These are phyloP conservation scores for Sturmia bella DNA, from an alignment of 2,888 invertebrate genomes.

Conservation along the genomic window DNA sequence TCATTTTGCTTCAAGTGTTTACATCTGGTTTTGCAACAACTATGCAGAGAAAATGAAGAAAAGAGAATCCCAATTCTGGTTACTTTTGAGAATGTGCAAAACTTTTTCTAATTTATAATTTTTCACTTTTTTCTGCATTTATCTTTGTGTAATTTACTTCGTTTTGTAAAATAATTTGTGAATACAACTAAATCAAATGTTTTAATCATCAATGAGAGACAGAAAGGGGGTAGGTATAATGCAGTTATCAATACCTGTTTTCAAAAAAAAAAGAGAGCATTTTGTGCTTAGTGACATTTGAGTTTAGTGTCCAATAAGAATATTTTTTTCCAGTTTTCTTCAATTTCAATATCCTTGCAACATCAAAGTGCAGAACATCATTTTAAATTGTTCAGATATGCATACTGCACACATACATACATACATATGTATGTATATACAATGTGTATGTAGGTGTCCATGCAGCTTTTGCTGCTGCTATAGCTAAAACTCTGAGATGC, in stretches of 20 bases:
- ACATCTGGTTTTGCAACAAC: slow-evolving; percentile 60
- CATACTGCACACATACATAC: neutral
- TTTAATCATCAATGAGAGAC: slow-evolving; percentile 30
- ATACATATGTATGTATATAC: neutral
- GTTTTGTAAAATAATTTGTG: slow-evolving; percentile 16
- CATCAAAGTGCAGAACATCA: slow-evolving; percentile 9
- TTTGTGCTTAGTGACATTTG: neutral
- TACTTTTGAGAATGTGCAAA: neutral
- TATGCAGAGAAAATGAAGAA: neutral
- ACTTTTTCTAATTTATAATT: neutral
- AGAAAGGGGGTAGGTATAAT: neutral
- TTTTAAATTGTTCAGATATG: too few species aligned
- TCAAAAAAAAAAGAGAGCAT: neutral
- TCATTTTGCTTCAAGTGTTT: slow-evolving; percentile 53
- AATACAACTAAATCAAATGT: slow-evolving; percentile 16
- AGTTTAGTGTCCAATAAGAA: neutral
- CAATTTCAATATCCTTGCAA: slow-evolving; percentile 38
- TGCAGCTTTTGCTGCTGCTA: neutral
- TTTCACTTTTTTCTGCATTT: slow-evolving; percentile 3
- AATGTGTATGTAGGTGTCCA: neutral
- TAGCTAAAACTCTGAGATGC: slow-evolving; percentile 30
- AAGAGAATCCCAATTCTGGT: slow-evolving; percentile 33
- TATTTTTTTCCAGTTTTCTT: slow-evolving; percentile 41
- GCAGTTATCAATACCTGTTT: slow-evolving; percentile 4
- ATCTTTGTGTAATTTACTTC: too few species aligned